A percentile compares a stretch with the other conserved stretches of the same genome.
These are phyloP conservation scores for Lasiommata megera DNA, from an alignment of 2,888 invertebrate species.

Conservation along the genomic window DNA sequence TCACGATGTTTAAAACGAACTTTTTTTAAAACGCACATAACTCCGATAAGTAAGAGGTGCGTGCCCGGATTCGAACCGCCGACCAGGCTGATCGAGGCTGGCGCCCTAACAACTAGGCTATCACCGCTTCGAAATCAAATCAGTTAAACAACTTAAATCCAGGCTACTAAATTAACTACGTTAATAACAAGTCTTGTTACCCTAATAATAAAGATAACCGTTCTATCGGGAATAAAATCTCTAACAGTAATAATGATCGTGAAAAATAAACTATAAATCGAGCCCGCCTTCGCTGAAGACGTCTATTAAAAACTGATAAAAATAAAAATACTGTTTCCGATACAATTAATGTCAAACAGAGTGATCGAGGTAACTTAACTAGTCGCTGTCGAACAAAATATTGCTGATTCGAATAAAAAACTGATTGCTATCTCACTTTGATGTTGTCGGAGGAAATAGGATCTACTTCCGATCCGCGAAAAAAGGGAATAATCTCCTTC, in stretches of 20 bases:
- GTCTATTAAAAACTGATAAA: constrained; percentile 13
- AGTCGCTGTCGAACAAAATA: constrained; percentile 68
- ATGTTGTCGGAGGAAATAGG: constrained; percentile 80
- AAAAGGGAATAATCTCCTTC: constrained; percentile 74
- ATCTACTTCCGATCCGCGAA: constrained; percentile 76
- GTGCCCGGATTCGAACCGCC: too few species aligned
- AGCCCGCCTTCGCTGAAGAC: neutral
- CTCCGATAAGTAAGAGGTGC: too few species aligned
- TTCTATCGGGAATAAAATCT: neutral
- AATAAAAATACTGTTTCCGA: constrained; percentile 19
- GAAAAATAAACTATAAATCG: neutral
- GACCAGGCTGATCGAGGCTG: too few species aligned
- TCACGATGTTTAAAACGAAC: too few species aligned
- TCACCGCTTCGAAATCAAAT: too few species aligned
- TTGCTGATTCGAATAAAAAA: constrained; percentile 78
- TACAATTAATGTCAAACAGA: constrained; percentile 38
- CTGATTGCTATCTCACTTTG: constrained; percentile 79
- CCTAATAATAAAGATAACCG: neutral
- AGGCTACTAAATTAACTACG: too few species aligned
- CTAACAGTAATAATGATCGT: neutral
- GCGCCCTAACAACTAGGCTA: too few species aligned
- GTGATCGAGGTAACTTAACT: constrained; percentile 47
- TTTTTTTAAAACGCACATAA: too few species aligned
- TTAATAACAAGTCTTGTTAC: too few species aligned
- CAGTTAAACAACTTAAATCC: too few species aligned